Percentiles rank a stretch among this genome's conserved stretches.
Conservation (phyloP, 2,797 vertebrate genomes). For the Thalassophryne amazonica region DNA sequence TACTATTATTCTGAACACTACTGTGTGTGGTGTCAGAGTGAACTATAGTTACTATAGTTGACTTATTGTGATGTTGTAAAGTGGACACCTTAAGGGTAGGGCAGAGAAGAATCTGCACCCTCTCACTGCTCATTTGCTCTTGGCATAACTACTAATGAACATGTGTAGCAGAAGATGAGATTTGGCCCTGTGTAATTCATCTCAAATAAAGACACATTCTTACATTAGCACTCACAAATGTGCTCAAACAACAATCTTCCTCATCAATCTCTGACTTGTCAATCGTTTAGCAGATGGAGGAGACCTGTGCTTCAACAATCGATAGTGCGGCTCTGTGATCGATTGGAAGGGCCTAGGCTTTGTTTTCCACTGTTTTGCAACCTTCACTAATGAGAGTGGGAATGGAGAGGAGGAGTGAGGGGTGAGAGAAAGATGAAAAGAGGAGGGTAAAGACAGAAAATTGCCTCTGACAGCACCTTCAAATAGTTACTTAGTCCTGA, state of each 20-base stretch:
- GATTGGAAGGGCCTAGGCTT: conserved; percentile 61
- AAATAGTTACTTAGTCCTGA: conserved; percentile 61
- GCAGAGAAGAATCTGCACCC: too few species aligned
- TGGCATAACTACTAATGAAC: conserved; percentile 41
- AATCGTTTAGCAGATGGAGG: conserved; percentile 47
- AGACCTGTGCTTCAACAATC: conserved; percentile 55
- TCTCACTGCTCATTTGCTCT: too few species aligned
- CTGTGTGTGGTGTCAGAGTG: too few species aligned
- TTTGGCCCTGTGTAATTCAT: conserved; percentile 27
- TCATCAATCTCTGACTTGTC: conserved; percentile 61
- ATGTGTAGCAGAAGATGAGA: conserved; percentile 14
- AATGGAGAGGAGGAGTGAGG: conserved; percentile 40
- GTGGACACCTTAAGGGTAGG: too few species aligned
- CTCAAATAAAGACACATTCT: conserved; percentile 27
- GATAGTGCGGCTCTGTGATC: conserved; percentile 58
- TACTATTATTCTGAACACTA: too few species aligned
- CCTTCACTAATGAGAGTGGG: conserved; percentile 63
- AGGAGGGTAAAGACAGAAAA: conserved; percentile 44
- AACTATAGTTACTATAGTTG: too few species aligned
- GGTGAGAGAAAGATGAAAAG: conserved; percentile 63
- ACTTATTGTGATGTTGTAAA: too few species aligned
- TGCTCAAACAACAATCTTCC: conserved; percentile 35
- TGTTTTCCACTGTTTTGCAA: conserved; percentile 65
- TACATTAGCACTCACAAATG: conserved; percentile 38
- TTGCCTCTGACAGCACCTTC: conserved; percentile 69